phyloP scores from a whole-genome alignment of 2,888 invertebrate species.

The Anthoptus insignis region DNA sequence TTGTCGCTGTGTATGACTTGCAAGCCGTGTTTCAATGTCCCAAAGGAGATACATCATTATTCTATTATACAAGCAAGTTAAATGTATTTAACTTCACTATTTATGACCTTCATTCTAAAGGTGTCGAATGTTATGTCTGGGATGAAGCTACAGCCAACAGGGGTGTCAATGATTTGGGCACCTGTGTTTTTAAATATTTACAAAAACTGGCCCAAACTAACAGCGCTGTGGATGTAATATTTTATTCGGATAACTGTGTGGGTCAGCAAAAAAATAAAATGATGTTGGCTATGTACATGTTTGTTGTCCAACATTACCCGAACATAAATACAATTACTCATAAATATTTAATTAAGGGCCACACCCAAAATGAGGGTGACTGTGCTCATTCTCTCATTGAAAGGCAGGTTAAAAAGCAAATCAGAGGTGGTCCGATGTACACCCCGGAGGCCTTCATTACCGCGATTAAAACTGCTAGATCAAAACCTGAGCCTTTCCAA shows the following conservation, averaged over 20 bases:
- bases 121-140: neutral
- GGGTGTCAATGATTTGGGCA: neutral
- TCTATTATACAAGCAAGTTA: constrained; percentile 50
- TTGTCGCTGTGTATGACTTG: neutral
- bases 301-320: neutral
- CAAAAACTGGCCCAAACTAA: neutral
- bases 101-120: neutral
- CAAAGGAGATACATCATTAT: constrained; percentile 47
- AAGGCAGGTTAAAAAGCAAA: no score
- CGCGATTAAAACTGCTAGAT: neutral
- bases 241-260: no score
- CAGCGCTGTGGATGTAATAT: no score
- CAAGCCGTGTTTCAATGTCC: constrained; percentile 51
- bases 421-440: no score
- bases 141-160: neutral
- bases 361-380: no score
- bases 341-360: no score
- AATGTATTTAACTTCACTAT: constrained; percentile 49
- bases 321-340: neutral
- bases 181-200: neutral
- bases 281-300: neutral
- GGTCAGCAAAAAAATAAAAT: neutral
- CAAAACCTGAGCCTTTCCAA: neutral
- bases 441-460: neutral
- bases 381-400: no score